phyloP scores from a whole-genome alignment of 2,797 vertebrate genomes.

The Pampus argenteus region DNA sequence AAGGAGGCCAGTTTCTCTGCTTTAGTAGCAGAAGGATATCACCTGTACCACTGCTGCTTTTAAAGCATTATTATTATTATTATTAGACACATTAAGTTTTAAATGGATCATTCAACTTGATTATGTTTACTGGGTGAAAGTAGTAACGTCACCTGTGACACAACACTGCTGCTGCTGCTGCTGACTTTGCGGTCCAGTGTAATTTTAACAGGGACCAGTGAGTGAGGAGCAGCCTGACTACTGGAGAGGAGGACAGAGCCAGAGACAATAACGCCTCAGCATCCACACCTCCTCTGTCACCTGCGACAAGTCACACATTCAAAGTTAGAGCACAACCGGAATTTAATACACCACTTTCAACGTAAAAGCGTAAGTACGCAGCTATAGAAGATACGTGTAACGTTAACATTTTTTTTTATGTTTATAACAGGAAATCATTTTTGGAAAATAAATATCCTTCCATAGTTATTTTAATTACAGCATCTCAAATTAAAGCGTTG shows the following conservation, averaged over 20 bases:
- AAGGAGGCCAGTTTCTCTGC: neutral
- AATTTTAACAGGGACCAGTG: conserved; percentile 54
- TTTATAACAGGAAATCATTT: rapidly evolving
- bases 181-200: conserved; percentile 62
- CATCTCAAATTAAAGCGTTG: too few relatives aligned
- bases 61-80: too few relatives aligned
- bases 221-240: conserved; percentile 31
- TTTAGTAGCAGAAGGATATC: neutral
- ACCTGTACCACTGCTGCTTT: too few relatives aligned
- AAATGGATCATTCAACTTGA: neutral
- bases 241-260: conserved; percentile 36
- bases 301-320: conserved; percentile 30
- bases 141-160: conserved; percentile 31
- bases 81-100: too few relatives aligned
- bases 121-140: neutral
- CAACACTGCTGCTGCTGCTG: conserved; percentile 21
- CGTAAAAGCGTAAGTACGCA: conserved; percentile 41
- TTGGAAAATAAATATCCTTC: too few relatives aligned
- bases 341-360: conserved; percentile 19
- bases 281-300: conserved; percentile 25
- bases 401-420: neutral
- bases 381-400: rapidly evolving
- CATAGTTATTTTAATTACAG: too few relatives aligned
- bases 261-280: too few relatives aligned
- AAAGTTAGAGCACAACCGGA: conserved; percentile 23